Conservation (phyloP, 2,888 invertebrate genomes). For the Aspidiotus rigidus region DNA sequence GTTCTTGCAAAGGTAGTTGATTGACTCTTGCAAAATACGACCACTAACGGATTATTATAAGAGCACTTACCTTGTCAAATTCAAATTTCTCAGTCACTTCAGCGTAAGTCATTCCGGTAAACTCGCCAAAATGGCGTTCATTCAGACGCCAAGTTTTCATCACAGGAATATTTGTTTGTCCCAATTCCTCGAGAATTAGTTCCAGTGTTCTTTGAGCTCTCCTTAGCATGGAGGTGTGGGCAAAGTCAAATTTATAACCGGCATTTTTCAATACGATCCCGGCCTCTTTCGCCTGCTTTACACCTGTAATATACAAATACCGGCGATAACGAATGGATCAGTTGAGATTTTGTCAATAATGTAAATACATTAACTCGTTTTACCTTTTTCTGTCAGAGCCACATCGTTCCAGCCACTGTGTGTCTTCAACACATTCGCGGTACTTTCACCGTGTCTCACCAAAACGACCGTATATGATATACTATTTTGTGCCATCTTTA, state of each 20-base stretch:
- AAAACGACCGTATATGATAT: conserved; percentile 52
- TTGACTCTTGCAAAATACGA: too few species aligned
- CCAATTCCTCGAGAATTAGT: conserved; percentile 56
- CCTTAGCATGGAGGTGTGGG: conserved; percentile 69
- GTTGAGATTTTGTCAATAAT: too few species aligned
- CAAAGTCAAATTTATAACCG: conserved; percentile 63
- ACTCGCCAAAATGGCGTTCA: conserved; percentile 77
- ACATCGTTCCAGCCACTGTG: conserved; percentile 69
- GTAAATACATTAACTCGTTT: too few species aligned
- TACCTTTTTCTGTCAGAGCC: conserved; percentile 54
- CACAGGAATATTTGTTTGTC: conserved; percentile 57
- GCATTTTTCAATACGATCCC: conserved; percentile 63
- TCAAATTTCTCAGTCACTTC: conserved; percentile 79
- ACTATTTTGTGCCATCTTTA: not conserved
- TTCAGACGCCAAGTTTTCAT: conserved; percentile 73
- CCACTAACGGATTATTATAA: not conserved
- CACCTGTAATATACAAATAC: conserved; percentile 46
- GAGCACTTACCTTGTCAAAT: conserved; percentile 57
- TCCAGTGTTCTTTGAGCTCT: conserved; percentile 67
- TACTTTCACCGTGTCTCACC: conserved; percentile 66
- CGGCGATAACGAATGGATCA: too few species aligned
- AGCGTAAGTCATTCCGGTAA: conserved; percentile 75
- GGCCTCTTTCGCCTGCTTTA: conserved; percentile 58
- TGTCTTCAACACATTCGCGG: conserved; percentile 63
- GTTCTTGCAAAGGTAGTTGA: too few species aligned